Percentiles rank a stretch among this genome's conserved stretches.
Conservation (phyloP, 1,140 invertebrate genomes). For the Aphis gossypii region DNA sequence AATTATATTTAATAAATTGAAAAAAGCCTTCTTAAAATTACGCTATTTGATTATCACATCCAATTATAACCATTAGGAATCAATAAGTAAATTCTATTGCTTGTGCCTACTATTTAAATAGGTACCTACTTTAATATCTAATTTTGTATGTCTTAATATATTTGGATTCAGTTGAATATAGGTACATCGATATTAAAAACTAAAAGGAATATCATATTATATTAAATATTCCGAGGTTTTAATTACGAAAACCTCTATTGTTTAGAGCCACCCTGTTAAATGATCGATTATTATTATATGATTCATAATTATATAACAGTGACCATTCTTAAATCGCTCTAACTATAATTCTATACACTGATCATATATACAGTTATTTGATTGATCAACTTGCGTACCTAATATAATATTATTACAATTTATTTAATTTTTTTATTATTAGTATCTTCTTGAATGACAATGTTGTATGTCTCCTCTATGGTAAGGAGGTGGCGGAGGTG, state of each 20-base stretch:
- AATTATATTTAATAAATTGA: background rate
- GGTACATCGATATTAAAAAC: background rate
- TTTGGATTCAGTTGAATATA: background rate
- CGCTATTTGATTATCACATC: background rate
- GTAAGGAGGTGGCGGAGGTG: constrained; percentile 32
- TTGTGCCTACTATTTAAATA: background rate
- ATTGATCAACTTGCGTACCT: background rate
- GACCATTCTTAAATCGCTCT: constrained; percentile 3
- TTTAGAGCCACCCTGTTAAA: constrained; percentile 45
- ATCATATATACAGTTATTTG: constrained; percentile 12
- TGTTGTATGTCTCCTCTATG: constrained; percentile 22
- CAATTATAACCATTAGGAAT: background rate
- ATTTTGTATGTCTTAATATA: background rate
- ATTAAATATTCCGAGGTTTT: background rate
- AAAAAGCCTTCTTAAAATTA: background rate
- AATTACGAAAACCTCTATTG: background rate
- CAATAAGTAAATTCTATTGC: background rate
- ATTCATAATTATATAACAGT: background rate
- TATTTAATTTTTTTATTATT: background rate
- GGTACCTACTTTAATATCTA: background rate
- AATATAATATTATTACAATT: background rate
- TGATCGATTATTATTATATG: background rate
- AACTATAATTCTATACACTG: constrained; percentile 14
- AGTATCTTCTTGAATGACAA: constrained; percentile 47
- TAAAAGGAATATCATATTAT: background rate